Percentiles rank a stretch among this genome's conserved stretches.
Evolutionary conservation across 1,140 invertebrate genomes (phyloP).

Genomic region (Babylonia areolata): DNA sequence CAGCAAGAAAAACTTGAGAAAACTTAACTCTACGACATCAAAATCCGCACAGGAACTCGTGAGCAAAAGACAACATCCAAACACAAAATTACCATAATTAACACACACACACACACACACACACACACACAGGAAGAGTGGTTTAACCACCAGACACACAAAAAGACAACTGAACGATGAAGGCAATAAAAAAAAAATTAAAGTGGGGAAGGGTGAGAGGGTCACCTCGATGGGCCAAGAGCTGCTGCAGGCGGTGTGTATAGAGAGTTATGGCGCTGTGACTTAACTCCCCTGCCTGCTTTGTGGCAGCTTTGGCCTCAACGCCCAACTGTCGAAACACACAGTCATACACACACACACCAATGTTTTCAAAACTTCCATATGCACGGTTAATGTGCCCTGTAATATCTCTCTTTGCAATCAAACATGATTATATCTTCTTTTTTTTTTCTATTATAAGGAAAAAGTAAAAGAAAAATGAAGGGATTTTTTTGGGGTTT

Average conservation of each 20-base stretch:
- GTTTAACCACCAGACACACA: background rate
- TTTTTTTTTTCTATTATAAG: too few species aligned
- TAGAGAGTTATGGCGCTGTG: conserved; percentile 31
- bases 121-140: background rate
- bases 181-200: too few species aligned
- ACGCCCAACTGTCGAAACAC: conserved; percentile 16
- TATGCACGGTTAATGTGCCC: too few species aligned
- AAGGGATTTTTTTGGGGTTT: too few species aligned
- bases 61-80: too few species aligned
- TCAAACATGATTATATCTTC: too few species aligned
- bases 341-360: background rate
- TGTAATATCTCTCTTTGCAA: too few species aligned
- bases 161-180: background rate
- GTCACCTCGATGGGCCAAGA: conserved; percentile 3
- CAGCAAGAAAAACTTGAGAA: too few species aligned
- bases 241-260: conserved; percentile 11
- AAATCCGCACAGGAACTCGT: too few species aligned
- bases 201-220: background rate
- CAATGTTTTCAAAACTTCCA: background rate
- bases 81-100: too few species aligned
- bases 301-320: background rate
- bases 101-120: conserved; percentile 3
- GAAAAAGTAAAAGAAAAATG: too few species aligned
- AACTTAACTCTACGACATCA: too few species aligned
- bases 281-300: conserved; percentile 8